Evolutionary conservation across 2,113 vertebrate species (phyloP).

Genomic region (Patagioenas fasciata): DNA sequence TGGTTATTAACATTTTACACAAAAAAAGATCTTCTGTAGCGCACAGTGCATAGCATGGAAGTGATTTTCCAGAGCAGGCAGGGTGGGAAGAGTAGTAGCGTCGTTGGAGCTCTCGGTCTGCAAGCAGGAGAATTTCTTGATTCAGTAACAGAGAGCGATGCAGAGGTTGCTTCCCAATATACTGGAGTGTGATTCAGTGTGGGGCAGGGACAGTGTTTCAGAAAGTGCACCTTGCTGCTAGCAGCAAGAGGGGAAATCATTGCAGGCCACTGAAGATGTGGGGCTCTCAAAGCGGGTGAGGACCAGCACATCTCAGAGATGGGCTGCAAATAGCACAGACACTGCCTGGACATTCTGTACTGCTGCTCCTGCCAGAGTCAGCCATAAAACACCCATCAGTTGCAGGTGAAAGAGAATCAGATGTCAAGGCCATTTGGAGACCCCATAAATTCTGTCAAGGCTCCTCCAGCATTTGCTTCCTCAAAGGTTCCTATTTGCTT

Average conservation of each 20-base stretch:
- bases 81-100: neutral
- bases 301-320: neutral
- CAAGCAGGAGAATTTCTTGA: neutral
- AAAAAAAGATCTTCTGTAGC: neutral
- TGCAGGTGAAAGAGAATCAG: neutral
- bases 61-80: neutral
- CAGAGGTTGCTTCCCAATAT: neutral
- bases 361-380: neutral
- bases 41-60: neutral
- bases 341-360: neutral
- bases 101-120: neutral
- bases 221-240: neutral
- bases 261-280: neutral
- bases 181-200: accelerated
- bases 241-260: neutral
- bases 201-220: neutral
- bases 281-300: neutral
- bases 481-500: neutral
- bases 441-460: neutral
- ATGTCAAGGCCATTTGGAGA: neutral
- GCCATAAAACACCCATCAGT: accelerated
- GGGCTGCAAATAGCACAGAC: neutral
- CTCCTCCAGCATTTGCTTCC: neutral
- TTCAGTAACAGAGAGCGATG: neutral
- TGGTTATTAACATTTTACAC: neutral